Evolutionary conservation across 1,140 invertebrate species (phyloP).

Genomic region (Ctenoplectra terminalis): DNA sequence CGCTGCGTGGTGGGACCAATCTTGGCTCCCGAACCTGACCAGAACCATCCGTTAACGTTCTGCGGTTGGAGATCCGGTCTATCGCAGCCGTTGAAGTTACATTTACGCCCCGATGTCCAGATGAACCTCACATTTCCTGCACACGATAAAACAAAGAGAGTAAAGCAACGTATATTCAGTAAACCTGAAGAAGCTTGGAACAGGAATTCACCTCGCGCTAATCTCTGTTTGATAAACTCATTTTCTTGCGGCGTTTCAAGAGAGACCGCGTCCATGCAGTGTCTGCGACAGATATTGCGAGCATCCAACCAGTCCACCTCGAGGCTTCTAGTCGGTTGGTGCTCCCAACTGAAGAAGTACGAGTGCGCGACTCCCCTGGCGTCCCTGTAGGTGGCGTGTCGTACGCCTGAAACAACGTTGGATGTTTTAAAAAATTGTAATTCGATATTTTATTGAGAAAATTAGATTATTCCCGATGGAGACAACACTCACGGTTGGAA

Average conservation of each 20-base stretch:
- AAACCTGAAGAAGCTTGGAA: too few species aligned
- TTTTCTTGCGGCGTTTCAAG: constrained; percentile 95
- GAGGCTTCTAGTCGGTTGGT: constrained; percentile 91
- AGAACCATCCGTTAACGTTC: constrained; percentile 96
- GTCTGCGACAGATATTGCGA: constrained; percentile 94
- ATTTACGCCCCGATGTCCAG: constrained; percentile 96
- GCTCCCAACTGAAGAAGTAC: constrained; percentile 97
- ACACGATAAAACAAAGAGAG: too few species aligned
- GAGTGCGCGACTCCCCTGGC: constrained; percentile 92
- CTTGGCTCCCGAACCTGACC: constrained; percentile 95
- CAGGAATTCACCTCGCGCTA: constrained; percentile 86
- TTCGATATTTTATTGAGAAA: background rate
- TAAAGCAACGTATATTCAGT: background rate
- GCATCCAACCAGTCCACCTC: constrained; percentile 96
- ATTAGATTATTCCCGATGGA: background rate
- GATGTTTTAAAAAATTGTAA: constrained; percentile 80
- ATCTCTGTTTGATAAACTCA: constrained; percentile 94
- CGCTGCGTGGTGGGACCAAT: constrained; percentile 93
- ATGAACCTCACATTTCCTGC: constrained; percentile 88
- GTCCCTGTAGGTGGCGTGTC: constrained; percentile 93
- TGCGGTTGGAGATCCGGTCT: constrained; percentile 93
- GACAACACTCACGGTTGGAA: constrained; percentile 89
- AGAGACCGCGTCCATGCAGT: constrained; percentile 96
- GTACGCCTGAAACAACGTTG: constrained; percentile 86
- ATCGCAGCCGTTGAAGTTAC: constrained; percentile 95